Base-by-base conservation (phyloP, 2,113 vertebrate genomes). In the Larimichthys crocea region DNA sequence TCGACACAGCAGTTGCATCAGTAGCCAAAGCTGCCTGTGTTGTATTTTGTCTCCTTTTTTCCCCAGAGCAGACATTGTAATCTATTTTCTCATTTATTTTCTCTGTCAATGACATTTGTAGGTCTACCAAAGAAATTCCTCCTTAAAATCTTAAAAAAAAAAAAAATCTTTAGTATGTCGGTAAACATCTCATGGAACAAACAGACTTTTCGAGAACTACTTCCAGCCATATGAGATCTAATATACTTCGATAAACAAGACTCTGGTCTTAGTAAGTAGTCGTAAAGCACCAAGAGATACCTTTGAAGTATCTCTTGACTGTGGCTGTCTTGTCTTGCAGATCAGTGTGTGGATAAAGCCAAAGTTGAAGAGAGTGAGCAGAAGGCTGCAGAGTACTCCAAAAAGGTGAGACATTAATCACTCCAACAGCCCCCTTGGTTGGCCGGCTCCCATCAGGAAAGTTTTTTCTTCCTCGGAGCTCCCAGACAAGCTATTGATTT, bases 311-410 rank as follows among this genome's bases (percentile, higher is more conserved):
- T 79, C 40, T 74, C 1, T 0, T 76, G 24, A 80, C 60, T 53
- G 3, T 56, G 52, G 15, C 40, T 75, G 19, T 65, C 44, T 77
- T 91, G 52, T 84, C 86, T 92, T 91, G 74, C 89, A 99, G 98
- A 99, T 95, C 93, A 96, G 1, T 97, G 97, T 90, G 98, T 99
- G 88, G 96, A 99, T 91, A 99, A 99, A 94, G 95, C 96, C 82
- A 98, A 97, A 92, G 97, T 99, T 78, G 97, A 99, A 74, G 98
- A 98, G 92, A 99, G 97, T 87, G 98, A 99, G 84, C 95, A 97
- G 92, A 99, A 96, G 92, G 98, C 98, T 68, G 84, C 92, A 5
- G 98, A 99, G 85, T 99, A 95, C 95, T 99, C 97, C 76, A 99
- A 97, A 94, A 99, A 99, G 96, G 98, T 99, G 93, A 96, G 94